Evolutionary conservation across 2,888 invertebrate species (phyloP), one percentile per base, ranked within the genome.

Genomic region (Drosophila demipolita): DNA sequence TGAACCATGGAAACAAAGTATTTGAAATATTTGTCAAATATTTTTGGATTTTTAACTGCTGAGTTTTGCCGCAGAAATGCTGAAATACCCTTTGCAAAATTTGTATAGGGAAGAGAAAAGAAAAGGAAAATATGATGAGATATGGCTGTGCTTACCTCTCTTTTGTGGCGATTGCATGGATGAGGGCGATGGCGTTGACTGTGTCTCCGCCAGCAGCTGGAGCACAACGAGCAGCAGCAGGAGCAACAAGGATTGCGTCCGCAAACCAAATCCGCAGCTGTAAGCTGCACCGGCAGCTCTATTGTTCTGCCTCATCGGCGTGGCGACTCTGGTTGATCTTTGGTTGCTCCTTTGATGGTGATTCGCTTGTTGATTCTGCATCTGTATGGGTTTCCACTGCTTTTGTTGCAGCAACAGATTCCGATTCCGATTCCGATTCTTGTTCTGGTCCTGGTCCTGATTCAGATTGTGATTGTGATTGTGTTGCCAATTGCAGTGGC

Each of bases 121-220:
- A 32, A n/a, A 38, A 15, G 12, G n/a, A n/a, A 29, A 32, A 20
- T 6, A 11, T 11, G 15, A 29, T 9, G n/a, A 6, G 40, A 29
- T 6, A n/a, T 29, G 1, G 5, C 26, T 26, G 42, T 52, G 59
- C 89, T 90, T 84, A 93, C 93, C 93, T 93, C 93, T 78, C 86
- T 93, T 93, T 74, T 93, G 93, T 75, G 92, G 92, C 73, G 92
- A 84, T 82, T 92, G 92, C 89, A 93, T 89, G 69, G 93, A 91
- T 66, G 93, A 92, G 67, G 93, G 92, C 71, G 92, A 92, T 35
- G 92, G 91, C 83, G 92, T 90, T 76, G 92, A 89, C 72, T 92
- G 91, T 73, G 93, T 72, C 55, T 57, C 63, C 32, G 59, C 75
- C 48, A 80, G 90, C 87, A 92, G 90, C 85, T 93, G 93, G 87